Base-by-base conservation (phyloP, 53 echinoderm and acorn worm species). In the Glandiceps talaboti region DNA sequence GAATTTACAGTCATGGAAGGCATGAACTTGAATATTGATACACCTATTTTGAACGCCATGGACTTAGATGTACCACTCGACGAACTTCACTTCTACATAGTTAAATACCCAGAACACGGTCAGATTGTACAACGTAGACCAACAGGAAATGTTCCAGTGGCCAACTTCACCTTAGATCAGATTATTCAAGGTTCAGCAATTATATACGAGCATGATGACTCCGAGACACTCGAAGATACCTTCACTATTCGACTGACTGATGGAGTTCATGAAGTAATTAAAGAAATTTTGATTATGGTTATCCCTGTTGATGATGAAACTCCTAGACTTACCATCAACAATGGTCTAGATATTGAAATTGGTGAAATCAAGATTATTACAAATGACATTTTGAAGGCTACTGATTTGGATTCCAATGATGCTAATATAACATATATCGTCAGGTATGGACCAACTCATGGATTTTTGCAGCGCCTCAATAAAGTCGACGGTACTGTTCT, bases 321-420 rank as follows among this genome's bases (percentile, higher is more conserved):
- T 26, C 99, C 99, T n/a, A 89, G 99, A 30, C 75, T 99, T 14
- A 84, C 93, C 0, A 90, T 91, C 82, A 93, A 93, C 75, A 93
- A 99, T 91, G 99, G 99, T 29, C 84, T 99, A 75, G 89, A 91
- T 76, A 87, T 99, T 32, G 93, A 99, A 14, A 99, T 92, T 12
- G 91, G 91, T 14, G 93, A 99, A 0, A 86, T 27, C 76, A 82
- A 79, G 31, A 28, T 91, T 45, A 91, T 99, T 74, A 93, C 91
- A 73, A 99, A 99, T 83, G 81, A 92, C 32, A 85, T 93, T 80
- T 77, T 99, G 33, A 87, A 91, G 33, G 93, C 99, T 20, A 99
- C 93, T 1, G 99, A 99, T 89, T 80, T 99, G 32, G 99, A 99
- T 76, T 99, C 99, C 28, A 83, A 91, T 27, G 99, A 99, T 80